A percentile compares a stretch with the other conserved stretches of the same genome.
phyloP scores from a whole-genome alignment of 2,113 vertebrate genomes.

The Phalacrocorax carbo region DNA sequence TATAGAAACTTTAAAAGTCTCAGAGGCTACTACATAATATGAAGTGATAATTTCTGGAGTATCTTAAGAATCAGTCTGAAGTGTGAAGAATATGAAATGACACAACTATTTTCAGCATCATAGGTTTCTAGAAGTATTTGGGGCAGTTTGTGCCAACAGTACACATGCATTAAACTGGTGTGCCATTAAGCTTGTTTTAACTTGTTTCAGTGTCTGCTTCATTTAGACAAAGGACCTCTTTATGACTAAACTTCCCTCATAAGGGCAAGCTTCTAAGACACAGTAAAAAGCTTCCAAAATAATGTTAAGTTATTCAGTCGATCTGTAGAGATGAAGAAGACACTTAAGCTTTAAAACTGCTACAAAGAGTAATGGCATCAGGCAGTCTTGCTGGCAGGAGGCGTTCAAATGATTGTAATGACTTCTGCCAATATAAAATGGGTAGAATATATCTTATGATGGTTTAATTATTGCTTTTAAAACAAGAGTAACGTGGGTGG shows the following conservation, averaged over 20 bases:
- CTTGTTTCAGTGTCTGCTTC: neutral
- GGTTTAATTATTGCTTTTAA: neutral
- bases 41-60: neutral
- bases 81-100: neutral
- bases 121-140: neutral
- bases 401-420: neutral
- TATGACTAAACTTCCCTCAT: neutral
- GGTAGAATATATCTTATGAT: neutral
- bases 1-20: neutral
- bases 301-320: neutral
- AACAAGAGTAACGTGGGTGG: neutral
- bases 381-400: neutral
- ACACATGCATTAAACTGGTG: rapidly evolving
- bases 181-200: neutral
- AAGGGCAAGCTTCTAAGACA: neutral
- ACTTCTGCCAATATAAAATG: neutral
- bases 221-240: neutral
- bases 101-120: neutral
- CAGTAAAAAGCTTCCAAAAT: neutral
- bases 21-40: neutral
- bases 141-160: neutral
- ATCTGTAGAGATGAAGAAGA: neutral
- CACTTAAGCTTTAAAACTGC: rapidly evolving
- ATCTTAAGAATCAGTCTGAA: neutral
- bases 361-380: neutral